Evolutionary conservation across 1,140 invertebrate species (phyloP).

Genomic region (Orius insidiosus): DNA sequence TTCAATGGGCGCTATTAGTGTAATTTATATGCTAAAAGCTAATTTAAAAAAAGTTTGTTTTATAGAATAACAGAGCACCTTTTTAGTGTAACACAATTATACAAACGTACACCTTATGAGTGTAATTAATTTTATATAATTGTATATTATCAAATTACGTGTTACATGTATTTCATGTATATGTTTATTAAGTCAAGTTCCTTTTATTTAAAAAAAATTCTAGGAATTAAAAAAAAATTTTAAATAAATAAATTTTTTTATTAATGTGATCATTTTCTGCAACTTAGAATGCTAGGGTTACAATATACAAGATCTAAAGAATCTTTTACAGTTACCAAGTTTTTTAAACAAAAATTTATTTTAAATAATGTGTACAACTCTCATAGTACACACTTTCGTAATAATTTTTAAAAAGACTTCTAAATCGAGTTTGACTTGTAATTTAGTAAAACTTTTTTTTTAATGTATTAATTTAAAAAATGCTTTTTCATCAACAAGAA

Average conservation of each 20-base stretch:
- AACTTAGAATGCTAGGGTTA: background rate
- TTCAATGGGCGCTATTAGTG: slow-evolving; percentile 13
- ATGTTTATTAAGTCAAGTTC: slow-evolving; percentile 3
- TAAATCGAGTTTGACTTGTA: background rate
- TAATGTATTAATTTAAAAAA: too few relatives aligned
- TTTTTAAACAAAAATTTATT: background rate
- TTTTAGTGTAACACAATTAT: background rate
- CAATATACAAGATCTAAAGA: background rate
- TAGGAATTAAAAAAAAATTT: slow-evolving; percentile 8
- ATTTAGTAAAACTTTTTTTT: background rate
- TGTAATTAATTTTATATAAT: too few relatives aligned
- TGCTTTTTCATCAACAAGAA: too few relatives aligned
- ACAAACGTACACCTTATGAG: too few relatives aligned
- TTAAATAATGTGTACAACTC: background rate
- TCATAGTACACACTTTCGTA: background rate
- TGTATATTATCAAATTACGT: too few relatives aligned
- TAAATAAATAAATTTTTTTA: slow-evolving; percentile 9
- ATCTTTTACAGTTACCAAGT: background rate
- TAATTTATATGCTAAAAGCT: slow-evolving; percentile 7
- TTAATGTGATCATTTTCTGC: slow-evolving; percentile 7
- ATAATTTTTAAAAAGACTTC: background rate
- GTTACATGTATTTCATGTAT: too few relatives aligned
- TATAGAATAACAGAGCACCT: slow-evolving; percentile 7
- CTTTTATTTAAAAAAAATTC: slow-evolving; percentile 9
- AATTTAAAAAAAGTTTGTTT: slow-evolving; percentile 2